Evolutionary conservation across 2,888 invertebrate genomes (phyloP).

Genomic region (Lasioglossum morio): DNA sequence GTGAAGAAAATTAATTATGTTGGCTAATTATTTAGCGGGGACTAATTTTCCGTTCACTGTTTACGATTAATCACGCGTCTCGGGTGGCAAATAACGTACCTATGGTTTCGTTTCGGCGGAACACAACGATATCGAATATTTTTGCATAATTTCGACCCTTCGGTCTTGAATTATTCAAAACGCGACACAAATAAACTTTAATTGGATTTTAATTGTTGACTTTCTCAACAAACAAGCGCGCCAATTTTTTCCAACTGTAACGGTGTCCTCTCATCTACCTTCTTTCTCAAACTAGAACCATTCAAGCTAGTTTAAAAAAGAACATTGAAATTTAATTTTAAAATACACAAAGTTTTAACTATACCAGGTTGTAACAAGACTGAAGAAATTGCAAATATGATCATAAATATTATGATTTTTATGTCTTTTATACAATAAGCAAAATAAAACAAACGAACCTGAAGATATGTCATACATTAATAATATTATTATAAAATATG

Average conservation of each 20-base stretch:
- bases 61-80: constrained; percentile 77
- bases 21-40: constrained; percentile 80
- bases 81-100: constrained; percentile 68
- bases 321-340: no score
- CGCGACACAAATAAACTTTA: constrained; percentile 30
- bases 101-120: constrained; percentile 60
- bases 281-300: neutral
- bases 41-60: constrained; percentile 79
- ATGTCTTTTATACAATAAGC: no score
- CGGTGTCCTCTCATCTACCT: neutral
- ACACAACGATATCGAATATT: constrained; percentile 47
- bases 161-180: constrained; percentile 47
- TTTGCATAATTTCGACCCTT: constrained; percentile 28
- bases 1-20: constrained; percentile 80
- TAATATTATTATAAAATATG: neutral
- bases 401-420: no score
- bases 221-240: neutral
- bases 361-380: no score
- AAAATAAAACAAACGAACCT: no score
- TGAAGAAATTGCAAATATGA: no score
- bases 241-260: neutral
- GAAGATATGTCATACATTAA: no score
- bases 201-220: constrained; percentile 24
- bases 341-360: no score
- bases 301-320: neutral